Evolutionary conservation across 1,140 invertebrate genomes (phyloP), one percentile per base, ranked within the genome.

Genomic region (Cotesia chilonis): DNA sequence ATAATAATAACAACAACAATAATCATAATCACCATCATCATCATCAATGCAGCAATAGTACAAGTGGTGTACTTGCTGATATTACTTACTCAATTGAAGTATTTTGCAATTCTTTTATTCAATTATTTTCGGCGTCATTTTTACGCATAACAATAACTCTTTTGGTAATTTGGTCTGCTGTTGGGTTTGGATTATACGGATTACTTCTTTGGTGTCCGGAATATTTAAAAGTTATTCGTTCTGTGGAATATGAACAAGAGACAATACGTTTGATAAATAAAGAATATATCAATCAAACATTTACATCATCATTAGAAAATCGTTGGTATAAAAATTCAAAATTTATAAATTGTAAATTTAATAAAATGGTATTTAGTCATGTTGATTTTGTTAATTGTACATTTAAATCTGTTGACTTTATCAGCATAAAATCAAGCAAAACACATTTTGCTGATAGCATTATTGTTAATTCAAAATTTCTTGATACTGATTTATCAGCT

Each of bases 21-120:
- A 28, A 28, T 28, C 28, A 28, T 28, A 28, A 28, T 28, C 28
- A 59, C 9, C 57, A 59, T 7, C n/a, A 59, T 59, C 57, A 28
- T 28, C 57, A 59, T 59, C 57, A 55, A 7, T 28, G 20, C 20
- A 17, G 20, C 5, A 83, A 81, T 71, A 87, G 86, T 47, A 84
- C 87, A 7, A 87, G 84, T 12, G 41, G 41, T 47, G 87, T 87
- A 60, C 77, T 88, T 57, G 84, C 84, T 1, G 87, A 87, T 64
- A 86, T 89, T 73, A 82, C 84, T 38, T 83, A 84, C 74, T 86
- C 84, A 54, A 83, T 88, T 54, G 81, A 87, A 78, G 84, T 87
- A 80, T 90, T 90, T 76, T 90, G 88, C 85, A 89, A 88, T 78
- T 87, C 88, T 36, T 90, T 90, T 68, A 81, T 89, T 70, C 88